Evolutionary conservation across 1,140 invertebrate genomes (phyloP), one percentile per base, ranked within the genome.

Genomic region (Zaprionus taronus): DNA sequence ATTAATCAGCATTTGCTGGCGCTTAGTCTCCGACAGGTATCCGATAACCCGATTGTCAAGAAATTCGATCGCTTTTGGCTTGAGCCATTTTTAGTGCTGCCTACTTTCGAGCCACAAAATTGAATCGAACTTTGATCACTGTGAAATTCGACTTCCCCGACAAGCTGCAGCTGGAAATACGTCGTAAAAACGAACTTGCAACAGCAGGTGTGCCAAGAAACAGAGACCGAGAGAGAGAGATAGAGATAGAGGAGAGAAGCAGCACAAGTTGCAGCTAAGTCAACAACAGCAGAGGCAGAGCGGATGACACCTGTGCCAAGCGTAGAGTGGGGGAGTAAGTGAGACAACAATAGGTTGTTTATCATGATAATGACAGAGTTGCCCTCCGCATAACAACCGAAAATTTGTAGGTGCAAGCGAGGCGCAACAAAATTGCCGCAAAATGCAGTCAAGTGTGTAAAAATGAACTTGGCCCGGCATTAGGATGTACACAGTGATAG

Each of bases 391-490:
- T 36, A 58, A 61, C 57, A 60, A 49, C 47, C 78, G 9, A 80
- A 72, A 83, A 87, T 75, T 72, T 77, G 56, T 72, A 61, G 68
- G 4, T 66, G 64, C 58, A 63, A 31, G 34, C 26, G 53, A 12
- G 31, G 38, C 36, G 20, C 53, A 77, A 62, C 22, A 72, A 67
- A 73, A 77, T 76, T 72, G 74, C 69, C 56, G 69, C 67, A 53
- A 84, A 81, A 83, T 81, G 85, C 84, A 90, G 66, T 89, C 74
- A 75, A 89, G 66, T 89, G 84, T 89, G 85, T 89, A 89, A 89
- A 89, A 81, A 68, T 41, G 49, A 68, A 73, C 73, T 69, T 69
- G 65, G 61, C 34, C 65, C 62, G 66, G 58, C 70, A 58, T 67
- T 83, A 78, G 80, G 80, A 80, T 82, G 81, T 65, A 31, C 31